Base-by-base conservation (phyloP, 2,888 invertebrate genomes). In the Drosophila atroscutellata region DNA sequence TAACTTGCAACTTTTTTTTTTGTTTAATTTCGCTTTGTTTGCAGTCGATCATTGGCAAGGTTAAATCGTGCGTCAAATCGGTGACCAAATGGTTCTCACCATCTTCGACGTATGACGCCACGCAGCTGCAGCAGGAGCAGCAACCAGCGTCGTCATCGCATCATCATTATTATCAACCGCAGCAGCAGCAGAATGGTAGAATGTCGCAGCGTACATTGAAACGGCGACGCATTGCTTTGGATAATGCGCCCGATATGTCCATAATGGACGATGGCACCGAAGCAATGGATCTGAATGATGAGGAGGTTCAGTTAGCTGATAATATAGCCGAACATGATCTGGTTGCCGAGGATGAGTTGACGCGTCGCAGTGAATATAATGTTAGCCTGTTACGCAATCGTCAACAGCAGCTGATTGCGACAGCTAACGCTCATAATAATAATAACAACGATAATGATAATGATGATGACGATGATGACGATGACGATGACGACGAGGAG, bases 41-140 rank as follows among this genome's bases (percentile, higher is more conserved):
- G 8, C 18, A 93, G 93, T 92, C 93, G 61, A 90, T 93, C 72
- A 92, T 93, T 69, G 91, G 90, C 66, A 93, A 92, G 85, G 89
- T 93, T 39, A 92, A 91, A 65, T 91, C 89, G 52, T 91, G 92
- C 39, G 92, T 93, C 13, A 90, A 88, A 59, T 91, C 91, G 52
- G 70, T 93, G 9, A 89, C 89, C 49, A 91, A 91, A 78, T 93
- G 93, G 93, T 92, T 93, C 75, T 92, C 92, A 52, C 92, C 92
- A 36, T 55, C 55, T 8, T 7, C n/a, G 1, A 13, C n/a, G 55
- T 13, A 28, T n/a, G 37, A 13, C n/a, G n/a, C 7, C 13, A 26
- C 13, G 37, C 54, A 55, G 85, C 52, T 0, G 37, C 67, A 30
- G 18, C 32, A 32, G 2, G 52, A 18, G 51, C 45, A 11, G 49